A percentile compares a stretch with the other conserved stretches of the same genome.
Evolutionary conservation across 2,113 vertebrate genomes (phyloP).

Genomic region (Antechinus flavipes): DNA sequence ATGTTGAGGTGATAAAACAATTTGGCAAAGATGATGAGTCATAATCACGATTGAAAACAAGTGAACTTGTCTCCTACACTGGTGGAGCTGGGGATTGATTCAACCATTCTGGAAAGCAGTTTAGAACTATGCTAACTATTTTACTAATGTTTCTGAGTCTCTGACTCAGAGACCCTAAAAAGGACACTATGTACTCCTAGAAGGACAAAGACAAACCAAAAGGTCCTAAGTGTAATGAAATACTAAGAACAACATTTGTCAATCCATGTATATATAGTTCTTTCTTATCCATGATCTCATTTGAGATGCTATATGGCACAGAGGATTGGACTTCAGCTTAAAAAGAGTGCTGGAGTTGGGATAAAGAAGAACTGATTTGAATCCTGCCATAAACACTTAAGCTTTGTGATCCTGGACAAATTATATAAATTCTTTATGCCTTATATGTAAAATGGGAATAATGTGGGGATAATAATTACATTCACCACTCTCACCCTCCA

Average conservation of each 20-base stretch:
- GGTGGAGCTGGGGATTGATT: neutral
- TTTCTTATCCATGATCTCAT: neutral
- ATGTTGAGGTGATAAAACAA: neutral
- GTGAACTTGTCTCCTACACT: neutral
- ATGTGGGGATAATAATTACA: neutral
- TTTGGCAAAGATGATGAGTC: neutral
- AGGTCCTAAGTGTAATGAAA: neutral
- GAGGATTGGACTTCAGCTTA: neutral
- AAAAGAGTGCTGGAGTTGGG: neutral
- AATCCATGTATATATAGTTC: neutral
- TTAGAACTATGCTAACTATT: neutral
- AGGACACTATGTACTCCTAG: neutral
- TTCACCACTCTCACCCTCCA: neutral
- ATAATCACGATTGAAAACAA: neutral
- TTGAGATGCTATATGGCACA: neutral
- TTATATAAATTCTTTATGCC: neutral
- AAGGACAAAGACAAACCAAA: neutral
- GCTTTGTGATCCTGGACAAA: neutral
- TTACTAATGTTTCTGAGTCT: neutral
- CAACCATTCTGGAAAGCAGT: neutral
- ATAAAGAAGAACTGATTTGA: neutral
- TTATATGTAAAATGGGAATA: neutral
- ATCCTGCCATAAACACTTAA: neutral
- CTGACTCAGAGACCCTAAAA: neutral
- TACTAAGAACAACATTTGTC: neutral